phyloP scores from a whole-genome alignment of 2,888 invertebrate genomes.

The Dione juno region DNA sequence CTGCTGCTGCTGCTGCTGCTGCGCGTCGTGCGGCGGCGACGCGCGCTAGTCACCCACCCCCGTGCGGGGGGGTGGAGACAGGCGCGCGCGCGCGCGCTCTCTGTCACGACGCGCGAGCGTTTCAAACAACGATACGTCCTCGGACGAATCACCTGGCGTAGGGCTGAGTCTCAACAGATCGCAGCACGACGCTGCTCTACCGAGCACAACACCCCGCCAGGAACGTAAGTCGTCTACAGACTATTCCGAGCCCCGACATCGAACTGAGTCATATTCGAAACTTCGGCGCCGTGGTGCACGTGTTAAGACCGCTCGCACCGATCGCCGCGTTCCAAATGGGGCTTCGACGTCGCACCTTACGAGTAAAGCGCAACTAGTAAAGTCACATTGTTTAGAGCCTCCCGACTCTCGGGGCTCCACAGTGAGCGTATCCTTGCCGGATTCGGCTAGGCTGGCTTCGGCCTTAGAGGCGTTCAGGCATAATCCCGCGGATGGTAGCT shows the following conservation, averaged over 20 bases:
- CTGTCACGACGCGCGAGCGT: too few species aligned
- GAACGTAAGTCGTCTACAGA: constrained; percentile 85
- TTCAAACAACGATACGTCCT: constrained; percentile 34
- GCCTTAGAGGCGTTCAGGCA: constrained; percentile 79
- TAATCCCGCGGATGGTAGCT: constrained; percentile 83
- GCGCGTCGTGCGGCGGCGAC: too few species aligned
- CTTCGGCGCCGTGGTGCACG: constrained; percentile 55
- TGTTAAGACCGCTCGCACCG: constrained; percentile 56
- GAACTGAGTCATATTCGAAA: constrained; percentile 60
- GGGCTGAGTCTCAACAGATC: constrained; percentile 84
- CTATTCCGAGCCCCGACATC: constrained; percentile 84
- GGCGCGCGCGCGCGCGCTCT: too few species aligned
- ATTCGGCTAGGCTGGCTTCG: constrained; percentile 1
- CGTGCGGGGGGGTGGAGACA: too few species aligned
- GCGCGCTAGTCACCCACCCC: too few species aligned
- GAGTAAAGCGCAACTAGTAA: constrained; percentile 58
- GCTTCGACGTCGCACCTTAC: constrained; percentile 62
- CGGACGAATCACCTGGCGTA: constrained; percentile 45
- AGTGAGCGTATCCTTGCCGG: not conserved
- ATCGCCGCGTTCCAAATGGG: constrained; percentile 47
- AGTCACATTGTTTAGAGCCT: constrained; percentile 74
- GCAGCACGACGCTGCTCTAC: constrained; percentile 84
- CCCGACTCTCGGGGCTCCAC: constrained; percentile 40
- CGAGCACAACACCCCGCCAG: constrained; percentile 85
- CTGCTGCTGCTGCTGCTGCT: too few species aligned